Conservation (phyloP, 2,797 vertebrate genomes). For the Sorex maritimensis region DNA sequence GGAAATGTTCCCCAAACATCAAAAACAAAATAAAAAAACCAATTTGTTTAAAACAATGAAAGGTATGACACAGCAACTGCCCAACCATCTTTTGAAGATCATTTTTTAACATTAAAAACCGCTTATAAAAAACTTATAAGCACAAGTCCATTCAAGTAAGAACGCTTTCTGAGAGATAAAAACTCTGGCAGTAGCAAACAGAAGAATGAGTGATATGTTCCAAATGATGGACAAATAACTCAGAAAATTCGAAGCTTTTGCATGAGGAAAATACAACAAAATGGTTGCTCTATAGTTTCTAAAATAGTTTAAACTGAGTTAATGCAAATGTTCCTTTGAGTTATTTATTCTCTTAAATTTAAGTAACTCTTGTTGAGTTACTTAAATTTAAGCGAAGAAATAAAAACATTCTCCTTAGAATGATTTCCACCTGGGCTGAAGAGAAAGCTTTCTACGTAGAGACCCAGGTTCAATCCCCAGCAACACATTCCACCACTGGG, state of each 20-base stretch:
- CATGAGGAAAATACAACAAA: neutral
- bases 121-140: neutral
- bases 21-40: too few relatives aligned
- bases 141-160: slow-evolving; percentile 60
- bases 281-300: neutral
- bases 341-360: slow-evolving; percentile 47
- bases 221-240: slow-evolving; percentile 20
- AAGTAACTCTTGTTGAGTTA: slow-evolving; percentile 37
- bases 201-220: neutral
- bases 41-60: slow-evolving; percentile 34
- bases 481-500: too few relatives aligned
- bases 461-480: too few relatives aligned
- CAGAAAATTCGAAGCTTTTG: neutral
- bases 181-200: neutral
- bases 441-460: too few relatives aligned
- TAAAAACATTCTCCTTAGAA: neutral
- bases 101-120: slow-evolving; percentile 64
- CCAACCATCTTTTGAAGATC: slow-evolving; percentile 26
- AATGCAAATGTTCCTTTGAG: slow-evolving; percentile 15
- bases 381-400: slow-evolving; percentile 34
- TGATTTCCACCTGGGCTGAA: neutral
- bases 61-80: neutral
- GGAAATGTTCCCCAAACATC: too few relatives aligned
- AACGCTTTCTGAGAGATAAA: slow-evolving; percentile 27
- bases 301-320: slow-evolving; percentile 15